phyloP scores from a whole-genome alignment of 1,140 invertebrate species.

The Cydia splendana region DNA sequence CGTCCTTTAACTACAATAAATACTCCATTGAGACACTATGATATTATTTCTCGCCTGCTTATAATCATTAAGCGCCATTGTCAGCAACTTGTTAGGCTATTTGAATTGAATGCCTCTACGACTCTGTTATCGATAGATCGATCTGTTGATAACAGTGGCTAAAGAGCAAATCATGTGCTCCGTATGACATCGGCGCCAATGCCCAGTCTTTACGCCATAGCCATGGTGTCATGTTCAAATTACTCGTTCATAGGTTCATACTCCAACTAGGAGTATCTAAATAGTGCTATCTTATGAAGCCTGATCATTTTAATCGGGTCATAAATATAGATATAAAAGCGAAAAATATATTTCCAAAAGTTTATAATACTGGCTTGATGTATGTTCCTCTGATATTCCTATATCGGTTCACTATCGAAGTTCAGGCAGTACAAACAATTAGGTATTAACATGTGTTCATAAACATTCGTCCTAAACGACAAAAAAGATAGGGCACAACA shows the following conservation, averaged over 20 bases:
- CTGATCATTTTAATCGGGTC: no score
- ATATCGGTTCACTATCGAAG: no score
- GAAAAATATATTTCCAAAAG: no score
- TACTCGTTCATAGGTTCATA: neutral
- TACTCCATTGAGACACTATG: constrained; percentile 66
- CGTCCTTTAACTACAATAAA: constrained; percentile 72
- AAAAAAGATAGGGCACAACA: no score
- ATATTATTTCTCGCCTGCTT: constrained; percentile 73
- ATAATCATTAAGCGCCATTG: constrained; percentile 75
- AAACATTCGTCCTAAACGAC: no score
- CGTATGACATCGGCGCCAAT: constrained; percentile 12
- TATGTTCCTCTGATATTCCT: no score
- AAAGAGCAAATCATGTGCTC: constrained; percentile 51
- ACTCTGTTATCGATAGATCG: constrained; percentile 64
- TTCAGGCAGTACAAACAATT: no score
- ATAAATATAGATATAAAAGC: no score
- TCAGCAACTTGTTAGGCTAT: constrained; percentile 64
- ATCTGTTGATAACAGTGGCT: constrained; percentile 63
- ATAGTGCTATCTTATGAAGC: no score
- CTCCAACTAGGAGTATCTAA: no score
- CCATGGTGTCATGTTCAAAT: neutral
- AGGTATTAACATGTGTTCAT: no score
- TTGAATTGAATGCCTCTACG: constrained; percentile 73
- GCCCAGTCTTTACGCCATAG: constrained; percentile 26
- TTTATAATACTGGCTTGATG: no score